A percentile compares a stretch with the other conserved stretches of the same genome.
Evolutionary conservation across 2,797 vertebrate genomes (phyloP).

Genomic region (Eupleurogrammus muticus): DNA sequence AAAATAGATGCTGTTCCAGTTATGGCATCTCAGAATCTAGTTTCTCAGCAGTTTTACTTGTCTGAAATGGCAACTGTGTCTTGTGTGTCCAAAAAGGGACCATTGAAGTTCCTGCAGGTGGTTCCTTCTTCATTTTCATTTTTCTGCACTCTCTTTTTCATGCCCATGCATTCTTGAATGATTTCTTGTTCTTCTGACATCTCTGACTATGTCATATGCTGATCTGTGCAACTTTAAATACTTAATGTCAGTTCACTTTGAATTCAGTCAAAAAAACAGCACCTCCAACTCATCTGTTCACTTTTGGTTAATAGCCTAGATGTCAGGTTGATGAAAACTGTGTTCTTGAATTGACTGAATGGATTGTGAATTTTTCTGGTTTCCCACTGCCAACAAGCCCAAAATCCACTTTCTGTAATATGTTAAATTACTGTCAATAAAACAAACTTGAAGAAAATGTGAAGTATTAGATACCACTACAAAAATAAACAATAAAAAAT

Average conservation of each 20-base stretch:
- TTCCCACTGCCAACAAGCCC: conserved; percentile 25
- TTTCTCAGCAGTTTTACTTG: conserved; percentile 6
- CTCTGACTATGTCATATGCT: background rate
- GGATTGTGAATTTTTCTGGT: conserved; percentile 9
- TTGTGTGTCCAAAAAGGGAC: conserved; percentile 2
- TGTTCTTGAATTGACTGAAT: conserved; percentile 25
- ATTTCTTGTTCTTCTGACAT: conserved; percentile 12
- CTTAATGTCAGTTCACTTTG: conserved; percentile 1
- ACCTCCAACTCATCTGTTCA: background rate
- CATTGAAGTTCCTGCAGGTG: background rate
- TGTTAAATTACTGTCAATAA: background rate
- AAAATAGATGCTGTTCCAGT: background rate
- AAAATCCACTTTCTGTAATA: background rate
- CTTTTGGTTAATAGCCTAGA: background rate
- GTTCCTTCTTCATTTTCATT: background rate
- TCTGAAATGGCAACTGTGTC: background rate
- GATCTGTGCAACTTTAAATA: conserved; percentile 2
- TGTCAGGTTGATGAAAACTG: background rate
- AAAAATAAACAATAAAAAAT: background rate
- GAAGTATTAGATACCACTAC: background rate
- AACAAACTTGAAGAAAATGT: background rate
- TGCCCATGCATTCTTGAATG: background rate
- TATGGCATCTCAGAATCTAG: background rate
- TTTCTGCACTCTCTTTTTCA: conserved; percentile 5
- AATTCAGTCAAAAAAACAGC: conserved; percentile 29